A percentile compares a stretch with the other conserved stretches of the same genome.
Evolutionary conservation across 2,888 invertebrate genomes (phyloP).

Genomic region (Sinelater perroti): DNA sequence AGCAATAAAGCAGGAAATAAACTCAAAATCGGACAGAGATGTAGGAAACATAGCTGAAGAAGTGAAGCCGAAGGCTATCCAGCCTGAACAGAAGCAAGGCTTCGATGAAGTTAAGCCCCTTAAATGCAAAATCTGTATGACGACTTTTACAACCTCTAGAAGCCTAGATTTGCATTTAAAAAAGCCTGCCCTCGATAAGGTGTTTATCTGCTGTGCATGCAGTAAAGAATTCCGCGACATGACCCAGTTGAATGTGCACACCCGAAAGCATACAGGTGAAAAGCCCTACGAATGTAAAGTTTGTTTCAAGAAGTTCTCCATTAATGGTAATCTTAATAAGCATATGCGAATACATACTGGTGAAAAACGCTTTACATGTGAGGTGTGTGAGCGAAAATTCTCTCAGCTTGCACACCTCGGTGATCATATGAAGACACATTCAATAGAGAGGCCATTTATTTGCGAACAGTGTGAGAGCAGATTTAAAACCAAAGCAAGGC

Average conservation of each 20-base stretch:
- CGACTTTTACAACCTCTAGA: slow-evolving; percentile 42
- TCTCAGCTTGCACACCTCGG: slow-evolving; percentile 56
- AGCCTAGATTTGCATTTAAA: slow-evolving; percentile 48
- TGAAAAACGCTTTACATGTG: slow-evolving; percentile 51
- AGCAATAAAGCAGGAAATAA: background rate
- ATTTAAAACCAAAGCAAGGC: slow-evolving; percentile 54
- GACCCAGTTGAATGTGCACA: slow-evolving; percentile 54
- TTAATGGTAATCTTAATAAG: slow-evolving; percentile 56
- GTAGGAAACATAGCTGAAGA: slow-evolving; percentile 25
- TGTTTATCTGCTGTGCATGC: slow-evolving; percentile 53
- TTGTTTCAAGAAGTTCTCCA: slow-evolving; percentile 54
- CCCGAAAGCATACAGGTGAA: slow-evolving; percentile 55
- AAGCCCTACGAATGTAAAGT: slow-evolving; percentile 53
- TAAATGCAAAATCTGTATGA: slow-evolving; percentile 51
- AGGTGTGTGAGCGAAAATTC: slow-evolving; percentile 53
- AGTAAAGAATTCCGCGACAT: slow-evolving; percentile 54
- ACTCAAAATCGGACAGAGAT: slow-evolving; percentile 6
- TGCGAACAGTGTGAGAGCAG: slow-evolving; percentile 54
- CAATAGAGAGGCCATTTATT: slow-evolving; percentile 52
- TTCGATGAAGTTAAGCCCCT: slow-evolving; percentile 20
- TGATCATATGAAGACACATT: slow-evolving; percentile 55
- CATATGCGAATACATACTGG: slow-evolving; percentile 55
- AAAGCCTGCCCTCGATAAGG: slow-evolving; percentile 45
- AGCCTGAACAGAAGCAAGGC: slow-evolving; percentile 19
- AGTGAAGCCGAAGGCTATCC: slow-evolving; percentile 15